Percentiles rank a stretch among this genome's conserved stretches.
These are phyloP conservation scores for Archaeoteleia sp. DNA, from an alignment of 2,888 invertebrate genomes.

Conservation along the genomic window DNA sequence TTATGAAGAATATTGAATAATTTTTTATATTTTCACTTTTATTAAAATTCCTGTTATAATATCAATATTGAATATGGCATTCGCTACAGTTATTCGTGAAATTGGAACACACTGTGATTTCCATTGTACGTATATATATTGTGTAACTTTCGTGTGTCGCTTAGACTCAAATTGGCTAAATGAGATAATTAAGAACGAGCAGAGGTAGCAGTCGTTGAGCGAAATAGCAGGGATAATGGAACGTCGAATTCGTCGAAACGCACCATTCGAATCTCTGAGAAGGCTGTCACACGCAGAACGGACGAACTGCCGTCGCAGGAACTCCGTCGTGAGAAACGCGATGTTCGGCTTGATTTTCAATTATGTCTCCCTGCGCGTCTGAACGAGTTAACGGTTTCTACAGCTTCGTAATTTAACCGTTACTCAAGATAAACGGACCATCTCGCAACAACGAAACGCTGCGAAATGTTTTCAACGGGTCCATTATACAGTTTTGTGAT, in stretches of 20 bases:
- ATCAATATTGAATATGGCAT: no score
- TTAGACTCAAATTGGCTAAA: conserved; percentile 29
- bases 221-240: conserved; percentile 37
- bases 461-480: not conserved
- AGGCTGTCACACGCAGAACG: conserved; percentile 39
- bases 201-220: conserved; percentile 4
- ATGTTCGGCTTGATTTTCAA: conserved; percentile 46
- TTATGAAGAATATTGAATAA: no score
- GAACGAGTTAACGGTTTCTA: conserved; percentile 29
- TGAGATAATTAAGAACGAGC: conserved; percentile 30
- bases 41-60: no score
- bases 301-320: conserved; percentile 24
- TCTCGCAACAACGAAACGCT: conserved; percentile 13
- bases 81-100: no score
- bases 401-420: conserved; percentile 18
- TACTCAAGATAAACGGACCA: conserved; percentile 20
- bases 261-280: conserved; percentile 27
- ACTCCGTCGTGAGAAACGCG: conserved; percentile 22
- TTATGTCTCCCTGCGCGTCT: conserved; percentile 22
- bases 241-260: conserved; percentile 40
- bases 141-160: conserved; percentile 28
- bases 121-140: no score
- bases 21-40: no score
- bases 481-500: not conserved
- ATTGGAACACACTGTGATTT: no score